Conservation (phyloP, 2,113 vertebrate genomes). For the Choloepus hoffmanni region DNA sequence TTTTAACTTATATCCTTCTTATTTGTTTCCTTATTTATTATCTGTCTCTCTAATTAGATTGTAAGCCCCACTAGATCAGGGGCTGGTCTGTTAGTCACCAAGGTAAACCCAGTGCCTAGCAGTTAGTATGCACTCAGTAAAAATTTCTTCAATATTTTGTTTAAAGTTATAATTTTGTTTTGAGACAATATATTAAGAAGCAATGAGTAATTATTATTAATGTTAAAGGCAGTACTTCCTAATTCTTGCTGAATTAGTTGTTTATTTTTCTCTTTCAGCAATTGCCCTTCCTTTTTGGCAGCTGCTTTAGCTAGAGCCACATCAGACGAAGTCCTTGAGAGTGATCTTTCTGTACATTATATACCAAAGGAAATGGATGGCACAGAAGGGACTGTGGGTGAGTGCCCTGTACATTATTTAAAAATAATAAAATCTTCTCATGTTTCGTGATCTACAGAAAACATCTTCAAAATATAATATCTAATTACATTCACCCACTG, state of each 20-base stretch:
- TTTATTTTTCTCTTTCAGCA: constrained; percentile 88
- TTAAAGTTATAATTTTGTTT: constrained; percentile 45
- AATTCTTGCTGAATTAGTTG: constrained; percentile 68
- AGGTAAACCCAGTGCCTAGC: not conserved
- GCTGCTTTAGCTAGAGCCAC: constrained; percentile 96
- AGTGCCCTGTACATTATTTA: constrained; percentile 79
- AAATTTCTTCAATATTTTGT: not conserved
- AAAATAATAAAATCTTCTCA: not conserved
- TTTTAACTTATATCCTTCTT: not conserved
- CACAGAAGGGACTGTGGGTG: constrained; percentile 93
- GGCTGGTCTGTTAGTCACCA: not conserved
- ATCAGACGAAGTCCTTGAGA: constrained; percentile 94
- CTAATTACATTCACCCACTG: not conserved
- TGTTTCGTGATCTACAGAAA: not conserved
- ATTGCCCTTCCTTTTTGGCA: constrained; percentile 97
- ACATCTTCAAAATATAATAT: not conserved
- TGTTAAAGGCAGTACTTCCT: not conserved
- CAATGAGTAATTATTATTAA: not conserved
- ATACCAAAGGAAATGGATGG: constrained; percentile 91
- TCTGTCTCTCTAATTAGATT: not conserved
- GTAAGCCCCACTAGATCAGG: not conserved
- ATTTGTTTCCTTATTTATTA: not conserved
- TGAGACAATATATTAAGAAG: constrained; percentile 13
- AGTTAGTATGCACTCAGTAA: not conserved
- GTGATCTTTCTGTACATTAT: constrained; percentile 93